Base-by-base conservation (phyloP, 2,888 invertebrate genomes). In the Junonia oenone region DNA sequence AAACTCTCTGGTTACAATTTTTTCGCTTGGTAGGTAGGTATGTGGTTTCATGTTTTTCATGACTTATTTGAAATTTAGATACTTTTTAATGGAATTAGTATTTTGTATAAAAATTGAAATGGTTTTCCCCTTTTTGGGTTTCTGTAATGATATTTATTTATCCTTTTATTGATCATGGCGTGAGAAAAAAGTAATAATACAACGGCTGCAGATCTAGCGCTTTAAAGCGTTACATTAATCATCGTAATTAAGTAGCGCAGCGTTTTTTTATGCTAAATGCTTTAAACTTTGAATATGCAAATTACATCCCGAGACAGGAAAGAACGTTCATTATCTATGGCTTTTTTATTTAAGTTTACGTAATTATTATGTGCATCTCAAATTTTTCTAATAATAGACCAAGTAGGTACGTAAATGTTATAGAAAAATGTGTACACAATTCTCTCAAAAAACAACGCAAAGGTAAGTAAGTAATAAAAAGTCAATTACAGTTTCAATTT, bases 181-280 rank as follows among this genome's bases (percentile, higher is more conserved):
- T 59, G 58, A 40, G 55, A 52, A 51, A 56, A 46, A 46, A 31
- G 11, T 29, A 33, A 37, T 49, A 49, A 55, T 48, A 37, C 29
- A 51, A 17, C 45, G 22, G 40, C 43, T 46, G 40, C 27, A 17
- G 38, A 11, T 17, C 15, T 38, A 46, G 37, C 15, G 49, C 31
- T 52, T 55, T 49, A 59, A 56, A 56, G 40, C 48, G 50, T 45
- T 47, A 40, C 56, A 52, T 59, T 56, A 56, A 59, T 59, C 59
- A 59, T 59, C 53, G 52, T 46, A 59, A 56, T 56, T 51, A 56
- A 48, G 51, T 51, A 48, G 48, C 48, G 55, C 51, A 45, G 37
- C 40, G 53, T 31, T 14, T 51, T n/a, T 58, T 58, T 46, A 59
- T 49, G 49, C 26, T 45, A 50, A 57, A 53, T 56, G 52, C 29